Conservation (phyloP, 2,888 invertebrate species). For the Parelbella ahira region DNA sequence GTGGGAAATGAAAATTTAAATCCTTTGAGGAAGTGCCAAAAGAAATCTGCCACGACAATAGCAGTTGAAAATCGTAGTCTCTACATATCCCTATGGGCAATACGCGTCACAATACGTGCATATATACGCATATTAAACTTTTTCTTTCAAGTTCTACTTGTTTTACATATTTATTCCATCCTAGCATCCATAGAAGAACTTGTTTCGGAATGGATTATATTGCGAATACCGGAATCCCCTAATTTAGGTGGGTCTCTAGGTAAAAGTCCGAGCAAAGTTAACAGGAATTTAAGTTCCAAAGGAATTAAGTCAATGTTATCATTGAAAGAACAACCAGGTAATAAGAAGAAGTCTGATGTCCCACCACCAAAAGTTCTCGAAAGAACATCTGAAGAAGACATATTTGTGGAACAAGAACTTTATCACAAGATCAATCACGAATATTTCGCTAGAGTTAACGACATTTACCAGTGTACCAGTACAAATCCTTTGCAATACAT, state of each 20-base stretch:
- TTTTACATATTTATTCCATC: too few relatives aligned
- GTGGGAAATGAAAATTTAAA: too few relatives aligned
- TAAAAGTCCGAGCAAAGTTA: conserved; percentile 39
- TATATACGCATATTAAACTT: too few relatives aligned
- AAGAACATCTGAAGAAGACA: conserved; percentile 33
- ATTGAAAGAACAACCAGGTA: conserved; percentile 34
- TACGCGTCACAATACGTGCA: too few relatives aligned
- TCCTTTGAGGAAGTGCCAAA: too few relatives aligned
- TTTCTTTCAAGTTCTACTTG: too few relatives aligned
- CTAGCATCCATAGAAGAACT: conserved; percentile 30
- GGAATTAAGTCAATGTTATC: conserved; percentile 39
- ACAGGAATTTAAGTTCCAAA: conserved; percentile 34
- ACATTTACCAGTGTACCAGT: conserved; percentile 32
- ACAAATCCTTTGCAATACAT: conserved; percentile 41
- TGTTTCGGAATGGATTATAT: conserved; percentile 55
- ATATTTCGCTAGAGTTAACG: conserved; percentile 41
- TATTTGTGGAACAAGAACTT: conserved; percentile 38
- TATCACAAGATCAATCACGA: conserved; percentile 41
- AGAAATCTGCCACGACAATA: too few relatives aligned
- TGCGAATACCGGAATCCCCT: conserved; percentile 31
- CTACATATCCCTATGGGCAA: too few relatives aligned
- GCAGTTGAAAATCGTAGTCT: too few relatives aligned
- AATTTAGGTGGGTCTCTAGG: conserved; percentile 16
- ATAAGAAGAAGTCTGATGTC: conserved; percentile 36
- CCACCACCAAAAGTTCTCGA: conserved; percentile 26